Conservation (phyloP, 2,797 vertebrate genomes). For the Arnoldichthys spilopterus region DNA sequence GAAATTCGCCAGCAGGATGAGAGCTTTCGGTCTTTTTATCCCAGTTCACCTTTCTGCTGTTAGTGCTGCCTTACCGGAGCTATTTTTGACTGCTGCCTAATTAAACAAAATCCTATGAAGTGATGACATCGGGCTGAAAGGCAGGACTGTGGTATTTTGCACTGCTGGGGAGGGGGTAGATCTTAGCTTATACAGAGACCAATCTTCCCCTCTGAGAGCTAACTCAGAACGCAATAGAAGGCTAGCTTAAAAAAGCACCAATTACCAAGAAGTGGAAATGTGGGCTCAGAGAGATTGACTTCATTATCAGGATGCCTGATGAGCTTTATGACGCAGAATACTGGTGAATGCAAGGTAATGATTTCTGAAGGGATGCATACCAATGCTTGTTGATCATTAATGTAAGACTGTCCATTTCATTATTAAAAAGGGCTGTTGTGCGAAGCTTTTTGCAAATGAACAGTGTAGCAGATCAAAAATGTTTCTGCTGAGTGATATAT, state of each 20-base stretch:
- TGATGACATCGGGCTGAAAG: conserved; percentile 29
- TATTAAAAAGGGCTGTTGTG: too few species aligned
- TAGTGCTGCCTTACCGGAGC: conserved; percentile 31
- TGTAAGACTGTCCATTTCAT: too few species aligned
- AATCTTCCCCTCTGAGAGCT: conserved; percentile 29
- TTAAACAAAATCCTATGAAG: conserved; percentile 49
- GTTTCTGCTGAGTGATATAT: neutral
- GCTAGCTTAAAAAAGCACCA: conserved; percentile 50
- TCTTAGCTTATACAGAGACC: conserved; percentile 24
- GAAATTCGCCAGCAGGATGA: neutral
- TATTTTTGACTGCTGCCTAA: conserved; percentile 45
- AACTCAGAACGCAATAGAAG: conserved; percentile 2
- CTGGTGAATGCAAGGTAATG: conserved; percentile 13
- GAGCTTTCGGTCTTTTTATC: conserved; percentile 29
- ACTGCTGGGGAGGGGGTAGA: conserved; percentile 8
- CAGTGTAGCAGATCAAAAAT: neutral
- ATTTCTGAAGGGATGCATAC: neutral
- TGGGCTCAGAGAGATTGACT: conserved; percentile 43
- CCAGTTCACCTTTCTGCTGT: conserved; percentile 41
- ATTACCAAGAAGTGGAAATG: conserved; percentile 51
- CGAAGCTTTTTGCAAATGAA: neutral
- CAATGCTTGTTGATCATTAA: neutral
- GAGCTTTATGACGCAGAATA: conserved; percentile 40
- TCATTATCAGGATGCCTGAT: conserved; percentile 51
- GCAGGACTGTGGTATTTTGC: conserved; percentile 37